Percentiles rank a stretch among this genome's conserved stretches.
Conservation (phyloP, 1,140 invertebrate genomes). For the Platyura marginata region DNA sequence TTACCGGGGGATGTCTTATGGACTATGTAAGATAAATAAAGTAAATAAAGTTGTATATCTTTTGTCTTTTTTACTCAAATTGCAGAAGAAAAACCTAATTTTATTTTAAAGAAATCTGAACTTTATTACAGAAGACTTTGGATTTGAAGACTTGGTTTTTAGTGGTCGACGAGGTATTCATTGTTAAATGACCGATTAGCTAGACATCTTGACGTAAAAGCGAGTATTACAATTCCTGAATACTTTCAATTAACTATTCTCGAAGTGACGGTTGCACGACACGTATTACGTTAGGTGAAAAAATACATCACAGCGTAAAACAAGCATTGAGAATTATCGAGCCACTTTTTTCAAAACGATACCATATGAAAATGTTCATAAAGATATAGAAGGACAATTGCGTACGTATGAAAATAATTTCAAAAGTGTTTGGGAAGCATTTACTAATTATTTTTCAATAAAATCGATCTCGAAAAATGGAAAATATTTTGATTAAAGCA, state of each 20-base stretch:
- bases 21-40: constrained; percentile 41
- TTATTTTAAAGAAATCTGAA: neutral
- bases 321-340: constrained; percentile 48
- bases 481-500: constrained; percentile 55
- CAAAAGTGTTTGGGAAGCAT: constrained; percentile 32
- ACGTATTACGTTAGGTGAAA: constrained; percentile 54
- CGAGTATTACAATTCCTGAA: constrained; percentile 59
- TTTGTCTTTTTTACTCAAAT: no score
- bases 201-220: constrained; percentile 44
- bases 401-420: constrained; percentile 22
- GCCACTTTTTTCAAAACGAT: constrained; percentile 49
- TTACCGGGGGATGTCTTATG: constrained; percentile 77
- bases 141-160: constrained; percentile 85
- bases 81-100: no score
- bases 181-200: constrained; percentile 96
- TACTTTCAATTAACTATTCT: constrained; percentile 61
- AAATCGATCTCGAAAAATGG: constrained; percentile 24
- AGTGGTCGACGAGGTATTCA: constrained; percentile 92
- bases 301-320: constrained; percentile 52
- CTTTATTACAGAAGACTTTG: constrained; percentile 71
- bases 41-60: no score
- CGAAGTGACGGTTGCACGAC: constrained; percentile 52
- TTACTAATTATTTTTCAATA: constrained; percentile 25
- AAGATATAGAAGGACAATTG: constrained; percentile 29
- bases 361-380: constrained; percentile 42